A percentile compares a stretch with the other conserved stretches of the same genome.
Conservation (phyloP, 2,113 vertebrate genomes). For the Ptilonorhynchus violaceus region DNA sequence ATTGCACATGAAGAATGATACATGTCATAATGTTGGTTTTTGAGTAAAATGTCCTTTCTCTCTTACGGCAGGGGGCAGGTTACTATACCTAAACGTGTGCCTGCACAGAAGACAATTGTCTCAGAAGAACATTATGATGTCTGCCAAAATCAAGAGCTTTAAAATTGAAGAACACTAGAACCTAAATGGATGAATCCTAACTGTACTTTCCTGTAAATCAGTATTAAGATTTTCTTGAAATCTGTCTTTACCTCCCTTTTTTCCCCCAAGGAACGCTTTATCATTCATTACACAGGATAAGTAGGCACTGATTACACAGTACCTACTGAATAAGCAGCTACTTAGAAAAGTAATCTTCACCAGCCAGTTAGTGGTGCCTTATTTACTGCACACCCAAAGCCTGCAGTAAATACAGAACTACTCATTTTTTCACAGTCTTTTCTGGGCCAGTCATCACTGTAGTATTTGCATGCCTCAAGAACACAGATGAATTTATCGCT, state of each 20-base stretch:
- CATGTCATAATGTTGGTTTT: not conserved
- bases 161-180: not conserved
- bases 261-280: not conserved
- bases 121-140: not conserved
- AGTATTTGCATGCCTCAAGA: constrained; percentile 43
- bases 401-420: constrained; percentile 35
- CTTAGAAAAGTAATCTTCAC: constrained; percentile 39
- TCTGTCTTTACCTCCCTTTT: not conserved
- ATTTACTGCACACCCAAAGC: constrained; percentile 34
- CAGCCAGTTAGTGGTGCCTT: constrained; percentile 17
- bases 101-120: not conserved
- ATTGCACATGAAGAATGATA: not conserved
- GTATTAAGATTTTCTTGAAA: not conserved
- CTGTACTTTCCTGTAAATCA: not conserved
- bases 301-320: constrained; percentile 10
- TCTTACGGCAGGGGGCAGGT: not conserved
- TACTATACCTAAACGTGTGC: not conserved
- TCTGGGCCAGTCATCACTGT: constrained; percentile 22
- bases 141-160: not conserved
- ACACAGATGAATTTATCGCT: constrained; percentile 3
- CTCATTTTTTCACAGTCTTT: constrained; percentile 9
- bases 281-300: constrained; percentile 4
- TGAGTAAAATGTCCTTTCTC: not conserved
- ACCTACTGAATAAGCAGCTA: constrained; percentile 41
- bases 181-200: not conserved